These are phyloP conservation scores for Zophobas morio DNA, from an alignment of 1,140 invertebrate genomes.

Conservation along the genomic window DNA sequence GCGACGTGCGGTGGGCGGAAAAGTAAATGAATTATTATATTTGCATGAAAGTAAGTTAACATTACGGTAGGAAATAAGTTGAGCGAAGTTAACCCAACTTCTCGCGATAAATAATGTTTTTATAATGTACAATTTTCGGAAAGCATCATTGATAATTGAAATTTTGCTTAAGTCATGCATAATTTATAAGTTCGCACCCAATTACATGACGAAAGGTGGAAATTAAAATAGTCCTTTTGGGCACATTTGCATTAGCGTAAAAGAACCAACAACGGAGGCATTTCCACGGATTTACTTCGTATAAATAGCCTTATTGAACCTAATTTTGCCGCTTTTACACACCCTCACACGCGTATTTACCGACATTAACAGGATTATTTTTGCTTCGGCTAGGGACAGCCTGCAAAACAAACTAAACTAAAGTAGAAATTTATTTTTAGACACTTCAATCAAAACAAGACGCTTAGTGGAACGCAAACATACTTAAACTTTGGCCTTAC, in stretches of 20 bases:
- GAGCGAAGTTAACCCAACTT: neutral
- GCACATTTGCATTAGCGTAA: slow-evolving; percentile 30
- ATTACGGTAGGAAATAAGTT: slow-evolving; percentile 17
- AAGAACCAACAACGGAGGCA: slow-evolving; percentile 31
- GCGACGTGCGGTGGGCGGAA: neutral
- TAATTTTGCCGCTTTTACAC: slow-evolving; percentile 14
- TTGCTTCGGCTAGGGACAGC: neutral
- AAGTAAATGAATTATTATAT: slow-evolving; percentile 5
- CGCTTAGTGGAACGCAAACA: too few relatives aligned
- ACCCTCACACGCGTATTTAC: slow-evolving; percentile 12
- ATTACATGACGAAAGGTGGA: slow-evolving; percentile 35
- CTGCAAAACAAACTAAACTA: too few relatives aligned
- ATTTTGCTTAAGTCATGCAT: slow-evolving; percentile 34
- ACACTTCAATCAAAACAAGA: too few relatives aligned
- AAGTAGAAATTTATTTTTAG: too few relatives aligned
- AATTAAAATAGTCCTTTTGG: slow-evolving; percentile 41
- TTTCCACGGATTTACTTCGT: slow-evolving; percentile 23
- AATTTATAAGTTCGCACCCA: slow-evolving; percentile 40
- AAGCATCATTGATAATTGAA: slow-evolving; percentile 38
- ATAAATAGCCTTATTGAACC: slow-evolving; percentile 13
- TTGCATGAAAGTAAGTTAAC: slow-evolving; percentile 5
- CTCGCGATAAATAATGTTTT: slow-evolving; percentile 9
- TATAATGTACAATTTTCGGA: slow-evolving; percentile 16
- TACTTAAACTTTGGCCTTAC: too few relatives aligned
- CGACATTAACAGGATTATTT: slow-evolving; percentile 20